A percentile compares a stretch with the other conserved stretches of the same genome.
Conservation (phyloP, 2,797 vertebrate species). For the Echiichthys vipera region DNA sequence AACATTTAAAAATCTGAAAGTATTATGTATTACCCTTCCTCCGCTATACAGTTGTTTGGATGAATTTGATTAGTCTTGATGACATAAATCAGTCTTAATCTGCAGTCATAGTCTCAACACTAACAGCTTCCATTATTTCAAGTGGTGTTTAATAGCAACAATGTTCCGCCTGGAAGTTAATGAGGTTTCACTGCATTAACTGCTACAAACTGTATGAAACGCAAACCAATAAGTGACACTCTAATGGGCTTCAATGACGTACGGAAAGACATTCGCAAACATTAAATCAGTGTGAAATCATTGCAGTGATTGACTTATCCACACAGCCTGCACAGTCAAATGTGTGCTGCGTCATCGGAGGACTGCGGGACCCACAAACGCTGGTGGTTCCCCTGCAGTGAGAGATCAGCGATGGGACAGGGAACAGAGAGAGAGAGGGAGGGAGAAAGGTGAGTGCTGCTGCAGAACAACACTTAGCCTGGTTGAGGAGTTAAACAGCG, state of each 20-base stretch:
- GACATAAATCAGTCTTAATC: slow-evolving; percentile 3
- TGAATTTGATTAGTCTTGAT: slow-evolving; percentile 6
- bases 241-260: slow-evolving; percentile 12
- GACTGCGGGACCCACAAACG: slow-evolving; percentile 69
- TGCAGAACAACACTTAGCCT: slow-evolving; percentile 65
- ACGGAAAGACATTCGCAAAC: slow-evolving; percentile 7
- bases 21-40: not conserved
- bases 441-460: slow-evolving; percentile 50
- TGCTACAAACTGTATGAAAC: slow-evolving; percentile 14
- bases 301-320: slow-evolving; percentile 10
- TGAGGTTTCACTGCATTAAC: slow-evolving; percentile 15
- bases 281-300: slow-evolving; percentile 12
- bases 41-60: not conserved
- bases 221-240: not conserved
- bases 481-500: slow-evolving; percentile 59
- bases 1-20: not conserved
- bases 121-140: slow-evolving; percentile 9
- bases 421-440: slow-evolving; percentile 32
- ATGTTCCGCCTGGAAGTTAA: slow-evolving; percentile 14
- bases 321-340: slow-evolving; percentile 29
- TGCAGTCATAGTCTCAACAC: slow-evolving; percentile 1
- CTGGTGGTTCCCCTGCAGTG: slow-evolving; percentile 75
- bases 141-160: not conserved
- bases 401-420: slow-evolving; percentile 71
- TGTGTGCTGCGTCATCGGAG: slow-evolving; percentile 71